Evolutionary conservation across 2,113 vertebrate genomes (phyloP), one percentile per base, ranked within the genome.

Genomic region (Strigops habroptila): DNA sequence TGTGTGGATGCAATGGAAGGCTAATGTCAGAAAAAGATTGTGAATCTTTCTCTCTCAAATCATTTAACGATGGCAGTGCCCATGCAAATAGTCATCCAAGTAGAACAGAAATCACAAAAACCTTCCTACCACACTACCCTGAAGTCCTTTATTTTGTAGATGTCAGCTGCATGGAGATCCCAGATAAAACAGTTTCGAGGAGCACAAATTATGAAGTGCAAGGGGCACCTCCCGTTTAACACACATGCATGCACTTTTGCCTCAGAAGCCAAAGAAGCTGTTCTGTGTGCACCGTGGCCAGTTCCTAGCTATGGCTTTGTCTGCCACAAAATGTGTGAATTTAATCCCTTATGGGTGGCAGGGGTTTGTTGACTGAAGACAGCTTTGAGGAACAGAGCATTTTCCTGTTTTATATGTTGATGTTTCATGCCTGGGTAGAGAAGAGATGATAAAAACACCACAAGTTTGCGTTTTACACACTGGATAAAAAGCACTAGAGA

Each of bases 371-470:
- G 88, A 89, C 80, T 87, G 62, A 87, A 89, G 91, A 59, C 37
- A 84, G 77, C 76, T 95, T 88, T 95, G 92, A 97, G 86, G 83
- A 96, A 73, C 68, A 95, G 69, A 93, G 73, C 27, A 25, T 68
- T 90, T 44, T 48, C 46, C 27, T 60, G 51, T 88, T 94, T 83
- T 94, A 57, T 92, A 2, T 92, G 93, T 92, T 94, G 92, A 76
- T 89, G 81, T 87, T 95, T 96, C 88, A 65, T 73, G 77, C 77
- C 49, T 1, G 0, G 52, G 37, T 79, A 73, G 57, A 90, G 67
- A 91, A 63, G 57, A 73, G 57, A 79, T 49, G 80, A 94, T 91
- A 85, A 93, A 96, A 52, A 31, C 0, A 0, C 57, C 44, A 30
- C 60, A 65, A 94, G 70, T 96, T 92, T 89, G 77, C 41, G 69